Percentiles rank a stretch among this genome's conserved stretches.
Evolutionary conservation across 2,888 invertebrate genomes (phyloP).

Genomic region (Conchocele bisecta): DNA sequence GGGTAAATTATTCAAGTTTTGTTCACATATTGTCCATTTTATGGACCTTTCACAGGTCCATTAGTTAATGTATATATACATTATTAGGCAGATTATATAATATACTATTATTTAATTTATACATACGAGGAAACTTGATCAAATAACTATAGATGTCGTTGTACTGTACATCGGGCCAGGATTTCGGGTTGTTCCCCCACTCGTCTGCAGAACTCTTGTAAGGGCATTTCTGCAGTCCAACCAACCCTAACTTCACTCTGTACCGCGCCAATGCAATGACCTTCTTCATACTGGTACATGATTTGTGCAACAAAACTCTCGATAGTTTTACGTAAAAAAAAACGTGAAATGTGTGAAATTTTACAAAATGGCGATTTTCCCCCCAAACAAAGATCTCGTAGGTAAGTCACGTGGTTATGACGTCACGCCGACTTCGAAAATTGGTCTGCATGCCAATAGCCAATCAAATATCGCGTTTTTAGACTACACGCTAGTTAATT

Average conservation of each 20-base stretch:
- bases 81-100: too few species aligned
- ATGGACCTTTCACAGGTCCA: neutral
- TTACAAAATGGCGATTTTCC: neutral
- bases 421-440: neutral
- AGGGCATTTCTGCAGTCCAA: slow-evolving; percentile 18
- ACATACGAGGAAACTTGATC: slow-evolving; percentile 26
- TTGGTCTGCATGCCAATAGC: too few species aligned
- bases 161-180: slow-evolving; percentile 17
- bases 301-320: neutral
- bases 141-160: slow-evolving; percentile 21
- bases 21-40: too few species aligned
- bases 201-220: slow-evolving; percentile 19
- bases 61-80: too few species aligned
- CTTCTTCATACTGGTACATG: neutral
- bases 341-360: neutral
- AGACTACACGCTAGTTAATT: too few species aligned
- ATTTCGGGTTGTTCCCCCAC: slow-evolving; percentile 27
- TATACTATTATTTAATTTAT: neutral
- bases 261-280: too few species aligned
- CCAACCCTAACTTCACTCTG: neutral
- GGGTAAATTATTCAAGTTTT: too few species aligned
- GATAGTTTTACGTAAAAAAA: neutral
- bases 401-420: neutral
- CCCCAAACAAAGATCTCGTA: neutral
- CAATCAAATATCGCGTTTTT: too few species aligned